Conservation (phyloP, 1,140 invertebrate species). For the Pseudachorutes palmiensis region DNA sequence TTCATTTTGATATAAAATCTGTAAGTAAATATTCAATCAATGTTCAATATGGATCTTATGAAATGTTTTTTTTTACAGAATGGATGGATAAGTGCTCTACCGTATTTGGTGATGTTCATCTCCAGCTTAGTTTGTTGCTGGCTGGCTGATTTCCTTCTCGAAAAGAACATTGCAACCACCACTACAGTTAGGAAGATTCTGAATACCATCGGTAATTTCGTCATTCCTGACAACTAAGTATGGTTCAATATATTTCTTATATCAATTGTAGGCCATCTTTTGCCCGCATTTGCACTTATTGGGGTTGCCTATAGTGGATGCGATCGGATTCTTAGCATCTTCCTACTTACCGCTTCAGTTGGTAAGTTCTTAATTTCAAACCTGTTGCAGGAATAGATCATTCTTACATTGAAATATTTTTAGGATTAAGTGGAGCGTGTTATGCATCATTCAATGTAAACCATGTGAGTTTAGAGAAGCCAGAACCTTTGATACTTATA, state of each 20-base stretch:
- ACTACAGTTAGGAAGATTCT: slow-evolving; percentile 61
- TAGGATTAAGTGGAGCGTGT: slow-evolving; percentile 43
- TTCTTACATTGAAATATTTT: too few species aligned
- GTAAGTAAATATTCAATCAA: slow-evolving; percentile 41
- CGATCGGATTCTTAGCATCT: slow-evolving; percentile 48
- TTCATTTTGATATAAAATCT: slow-evolving; percentile 51
- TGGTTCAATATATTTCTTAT: background rate
- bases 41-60: background rate
- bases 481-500: too few species aligned
- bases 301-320: slow-evolving; percentile 72
- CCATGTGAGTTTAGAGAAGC: slow-evolving; percentile 15
- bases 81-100: slow-evolving; percentile 58
- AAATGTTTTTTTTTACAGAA: slow-evolving; percentile 45
- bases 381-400: too few species aligned
- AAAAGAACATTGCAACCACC: slow-evolving; percentile 47
- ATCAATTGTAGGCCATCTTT: slow-evolving; percentile 52
- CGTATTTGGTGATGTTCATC: slow-evolving; percentile 66
- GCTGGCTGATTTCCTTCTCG: slow-evolving; percentile 59
- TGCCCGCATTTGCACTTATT: slow-evolving; percentile 67
- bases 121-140: slow-evolving; percentile 57
- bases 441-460: slow-evolving; percentile 48
- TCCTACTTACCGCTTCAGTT: slow-evolving; percentile 41
- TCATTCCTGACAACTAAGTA: background rate
- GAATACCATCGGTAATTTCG: slow-evolving; percentile 55
- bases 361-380: too few species aligned